Conservation (phyloP, 2,113 vertebrate species). For the Heterochromis multidens region DNA sequence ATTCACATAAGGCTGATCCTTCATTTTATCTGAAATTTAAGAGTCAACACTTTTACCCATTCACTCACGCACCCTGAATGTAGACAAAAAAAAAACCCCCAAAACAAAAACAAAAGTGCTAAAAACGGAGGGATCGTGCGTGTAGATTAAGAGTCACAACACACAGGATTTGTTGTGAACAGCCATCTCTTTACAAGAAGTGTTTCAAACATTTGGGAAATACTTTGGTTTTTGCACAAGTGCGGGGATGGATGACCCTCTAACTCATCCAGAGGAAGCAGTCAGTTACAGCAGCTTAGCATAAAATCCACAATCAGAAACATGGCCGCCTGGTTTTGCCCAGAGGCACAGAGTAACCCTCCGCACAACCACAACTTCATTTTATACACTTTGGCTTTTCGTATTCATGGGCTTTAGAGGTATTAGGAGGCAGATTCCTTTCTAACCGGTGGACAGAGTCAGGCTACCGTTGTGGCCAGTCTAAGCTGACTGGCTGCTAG, state of each 20-base stretch:
- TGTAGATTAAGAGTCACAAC: not conserved
- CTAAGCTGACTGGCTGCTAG: not conserved
- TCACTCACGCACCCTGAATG: not conserved
- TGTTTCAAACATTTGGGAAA: constrained; percentile 8
- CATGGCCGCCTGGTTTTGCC: not conserved
- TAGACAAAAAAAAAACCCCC: not conserved
- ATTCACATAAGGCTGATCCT: constrained; percentile 83
- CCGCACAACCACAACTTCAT: not conserved
- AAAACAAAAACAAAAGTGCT: not conserved
- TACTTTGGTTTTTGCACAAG: not conserved
- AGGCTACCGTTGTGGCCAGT: not conserved
- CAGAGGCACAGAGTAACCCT: not conserved
- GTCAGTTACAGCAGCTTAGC: not conserved
- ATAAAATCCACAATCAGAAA: not conserved
- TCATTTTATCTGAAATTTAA: constrained; percentile 26
- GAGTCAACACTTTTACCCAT: not conserved
- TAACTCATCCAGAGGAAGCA: not conserved
- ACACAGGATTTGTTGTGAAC: not conserved
- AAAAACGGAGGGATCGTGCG: not conserved
- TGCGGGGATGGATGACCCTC: not conserved
- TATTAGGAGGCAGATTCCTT: not conserved
- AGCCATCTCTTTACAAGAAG: not conserved
- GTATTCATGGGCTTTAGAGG: not conserved
- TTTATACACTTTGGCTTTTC: constrained; percentile 28
- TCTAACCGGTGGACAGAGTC: not conserved